Evolutionary conservation across 2,113 vertebrate genomes (phyloP), one percentile per base, ranked within the genome.

Genomic region (Osmerus mordax): DNA sequence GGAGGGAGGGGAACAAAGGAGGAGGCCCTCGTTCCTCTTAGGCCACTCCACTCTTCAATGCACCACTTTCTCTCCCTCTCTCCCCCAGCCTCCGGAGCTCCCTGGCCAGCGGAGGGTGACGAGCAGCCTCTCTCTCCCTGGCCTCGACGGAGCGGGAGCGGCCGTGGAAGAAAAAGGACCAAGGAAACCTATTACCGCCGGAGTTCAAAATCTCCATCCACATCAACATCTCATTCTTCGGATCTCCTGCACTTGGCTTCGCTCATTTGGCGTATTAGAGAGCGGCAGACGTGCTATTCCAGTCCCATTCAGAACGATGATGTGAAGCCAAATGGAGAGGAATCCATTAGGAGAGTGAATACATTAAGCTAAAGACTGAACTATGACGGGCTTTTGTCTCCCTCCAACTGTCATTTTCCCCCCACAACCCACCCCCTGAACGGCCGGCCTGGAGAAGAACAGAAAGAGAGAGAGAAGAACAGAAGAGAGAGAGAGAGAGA

Each of bases 361-460:
- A 28, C 64, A 77, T 61, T 67, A 70, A 72, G 36, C 18, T 18
- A 21, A 36, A 14, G 29, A 23, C 8, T 36, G 67, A 71, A 62
- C 65, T 74, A 83, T 77, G 77, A 87, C 72, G 75, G 47, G 62
- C 73, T 78, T 86, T 87, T 83, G 84, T 78, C 73, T 83, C 61
- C 6, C 32, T 80, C 74, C 72, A 81, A 86, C 78, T 77, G 81
- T 83, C 73, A 66, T 77, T 82, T 85, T 67, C 72, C 73, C 79
- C 73, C 63, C 74, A 81, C 80, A 86, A 75, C 83, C 80, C 67
- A 64, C 74, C 80, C 55, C 55, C 71, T 82, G 79, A 73, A 65
- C 72, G 71, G 71, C 64, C 79, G 78, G 74, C 74, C 77, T 72
- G 74, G 70, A 72, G 61, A 78, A 76, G 21, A 55, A 51, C 53